A percentile compares a stretch with the other conserved stretches of the same genome.
phyloP scores from a whole-genome alignment of 2,113 vertebrate species.

The Mustelus asterias region DNA sequence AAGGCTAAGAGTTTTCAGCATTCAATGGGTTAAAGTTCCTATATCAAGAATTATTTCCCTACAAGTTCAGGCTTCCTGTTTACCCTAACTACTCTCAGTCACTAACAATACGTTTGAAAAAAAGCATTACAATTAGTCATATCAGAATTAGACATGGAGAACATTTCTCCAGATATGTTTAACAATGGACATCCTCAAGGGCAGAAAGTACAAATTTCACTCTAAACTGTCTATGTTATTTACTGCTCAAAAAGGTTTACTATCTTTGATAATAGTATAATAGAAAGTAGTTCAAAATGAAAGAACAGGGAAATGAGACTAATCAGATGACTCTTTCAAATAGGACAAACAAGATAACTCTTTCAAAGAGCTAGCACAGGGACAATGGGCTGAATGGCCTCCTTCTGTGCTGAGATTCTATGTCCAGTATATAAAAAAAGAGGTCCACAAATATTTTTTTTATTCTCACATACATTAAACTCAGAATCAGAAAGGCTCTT shows the following conservation, averaged over 20 bases:
- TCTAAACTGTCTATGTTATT: background rate
- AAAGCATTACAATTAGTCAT: background rate
- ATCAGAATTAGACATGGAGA: slow-evolving; percentile 15
- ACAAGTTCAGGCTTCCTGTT: background rate
- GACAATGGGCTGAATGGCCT: background rate
- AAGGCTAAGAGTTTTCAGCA: background rate
- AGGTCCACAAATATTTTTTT: background rate
- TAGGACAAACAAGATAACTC: background rate
- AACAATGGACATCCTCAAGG: background rate
- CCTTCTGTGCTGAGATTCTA: background rate
- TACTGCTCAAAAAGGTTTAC: background rate
- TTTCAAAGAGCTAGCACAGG: background rate
- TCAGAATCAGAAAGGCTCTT: slow-evolving; percentile 43
- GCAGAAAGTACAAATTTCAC: background rate
- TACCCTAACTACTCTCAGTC: background rate
- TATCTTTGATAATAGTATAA: background rate
- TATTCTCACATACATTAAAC: background rate
- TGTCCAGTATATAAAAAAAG: background rate
- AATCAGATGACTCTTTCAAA: background rate
- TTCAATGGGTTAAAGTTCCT: background rate
- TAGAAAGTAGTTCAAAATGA: background rate
- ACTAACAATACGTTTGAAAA: background rate
- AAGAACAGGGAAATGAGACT: background rate
- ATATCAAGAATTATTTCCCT: background rate
- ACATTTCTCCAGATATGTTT: background rate